These are phyloP conservation scores for Rhodophaea formosa DNA, from an alignment of 2,888 invertebrate genomes.

Conservation along the genomic window DNA sequence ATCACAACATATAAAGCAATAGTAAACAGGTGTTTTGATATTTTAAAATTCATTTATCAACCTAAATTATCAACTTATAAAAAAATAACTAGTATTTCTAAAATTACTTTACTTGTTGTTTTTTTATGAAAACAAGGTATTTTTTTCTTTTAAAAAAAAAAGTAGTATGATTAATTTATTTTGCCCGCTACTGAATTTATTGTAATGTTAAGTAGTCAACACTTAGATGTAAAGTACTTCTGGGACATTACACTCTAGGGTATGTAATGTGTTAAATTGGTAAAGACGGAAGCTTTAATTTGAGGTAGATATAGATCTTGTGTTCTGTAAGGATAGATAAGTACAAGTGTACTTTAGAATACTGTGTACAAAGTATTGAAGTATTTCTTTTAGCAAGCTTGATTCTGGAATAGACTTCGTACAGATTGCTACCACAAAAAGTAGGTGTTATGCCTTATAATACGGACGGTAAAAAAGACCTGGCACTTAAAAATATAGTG, in stretches of 20 bases:
- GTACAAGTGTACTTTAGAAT: constrained; percentile 24
- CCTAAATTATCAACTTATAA: too few relatives aligned
- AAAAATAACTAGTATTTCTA: too few relatives aligned
- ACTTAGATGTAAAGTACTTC: constrained; percentile 60
- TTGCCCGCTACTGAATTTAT: constrained; percentile 39
- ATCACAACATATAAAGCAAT: constrained; percentile 14
- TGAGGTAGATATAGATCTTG: constrained; percentile 74
- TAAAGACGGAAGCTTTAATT: constrained; percentile 79
- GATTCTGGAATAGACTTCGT: neutral
- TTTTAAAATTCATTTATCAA: too few relatives aligned
- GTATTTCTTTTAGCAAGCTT: constrained; percentile 5
- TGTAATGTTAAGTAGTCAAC: constrained; percentile 44
- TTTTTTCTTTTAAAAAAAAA: too few relatives aligned
- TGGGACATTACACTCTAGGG: constrained; percentile 47
- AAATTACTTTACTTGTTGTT: too few relatives aligned
- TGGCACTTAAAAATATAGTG: too few relatives aligned
- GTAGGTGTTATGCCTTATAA: neutral
- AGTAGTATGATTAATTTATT: constrained; percentile 10
- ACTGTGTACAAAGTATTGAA: constrained; percentile 22
- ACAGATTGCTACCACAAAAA: neutral
- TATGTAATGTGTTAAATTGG: constrained; percentile 61
- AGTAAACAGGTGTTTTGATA: too few relatives aligned
- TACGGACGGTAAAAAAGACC: too few relatives aligned
- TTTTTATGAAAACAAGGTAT: too few relatives aligned
- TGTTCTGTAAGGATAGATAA: constrained; percentile 65